Conservation (phyloP, 2,113 vertebrate species). For the Oreochromis aureus region DNA sequence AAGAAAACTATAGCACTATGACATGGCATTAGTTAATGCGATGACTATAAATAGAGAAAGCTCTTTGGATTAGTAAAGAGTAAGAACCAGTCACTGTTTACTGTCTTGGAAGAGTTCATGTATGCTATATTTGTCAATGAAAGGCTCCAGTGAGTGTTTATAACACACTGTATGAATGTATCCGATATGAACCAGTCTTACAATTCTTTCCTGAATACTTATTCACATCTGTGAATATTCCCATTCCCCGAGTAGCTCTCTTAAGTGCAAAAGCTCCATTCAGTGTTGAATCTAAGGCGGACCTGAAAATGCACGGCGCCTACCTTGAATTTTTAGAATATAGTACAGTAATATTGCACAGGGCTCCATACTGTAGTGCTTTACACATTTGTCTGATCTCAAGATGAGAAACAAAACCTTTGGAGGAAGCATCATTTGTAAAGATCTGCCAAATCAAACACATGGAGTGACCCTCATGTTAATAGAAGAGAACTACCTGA, state of each 20-base stretch:
- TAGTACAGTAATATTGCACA: neutral
- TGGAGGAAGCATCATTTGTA: neutral
- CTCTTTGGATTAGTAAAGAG: neutral
- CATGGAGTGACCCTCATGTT: neutral
- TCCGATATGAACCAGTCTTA: neutral
- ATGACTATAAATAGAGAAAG: neutral
- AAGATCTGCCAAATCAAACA: neutral
- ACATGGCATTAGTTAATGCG: neutral
- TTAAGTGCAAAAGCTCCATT: neutral
- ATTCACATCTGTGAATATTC: neutral
- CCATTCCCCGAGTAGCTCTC: neutral
- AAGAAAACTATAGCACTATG: neutral
- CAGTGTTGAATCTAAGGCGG: neutral
- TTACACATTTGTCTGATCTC: neutral
- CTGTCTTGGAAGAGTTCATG: neutral
- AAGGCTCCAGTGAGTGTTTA: neutral
- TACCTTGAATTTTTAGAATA: neutral
- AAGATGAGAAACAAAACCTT: neutral
- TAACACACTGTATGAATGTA: neutral
- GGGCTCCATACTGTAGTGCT: neutral
- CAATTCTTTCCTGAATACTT: neutral
- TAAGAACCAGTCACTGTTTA: neutral
- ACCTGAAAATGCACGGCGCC: neutral
- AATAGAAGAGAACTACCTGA: neutral
- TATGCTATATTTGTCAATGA: neutral